Evolutionary conservation across 2,113 vertebrate genomes (phyloP).

Genomic region (Atractosteus spatula): DNA sequence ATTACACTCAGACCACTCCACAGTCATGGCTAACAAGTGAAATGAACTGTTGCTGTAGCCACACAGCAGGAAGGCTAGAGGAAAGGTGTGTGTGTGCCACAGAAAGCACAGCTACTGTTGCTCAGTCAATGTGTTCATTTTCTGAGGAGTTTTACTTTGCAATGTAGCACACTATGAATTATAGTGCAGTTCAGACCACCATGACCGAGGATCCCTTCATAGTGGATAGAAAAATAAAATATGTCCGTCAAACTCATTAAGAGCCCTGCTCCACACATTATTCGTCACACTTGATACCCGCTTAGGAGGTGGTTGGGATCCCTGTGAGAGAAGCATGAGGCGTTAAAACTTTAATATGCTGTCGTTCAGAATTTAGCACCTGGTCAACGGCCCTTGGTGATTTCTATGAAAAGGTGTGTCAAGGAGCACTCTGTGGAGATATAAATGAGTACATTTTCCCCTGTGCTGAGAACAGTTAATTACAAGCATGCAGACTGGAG

Average conservation of each 20-base stretch:
- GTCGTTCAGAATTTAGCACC: too few relatives aligned
- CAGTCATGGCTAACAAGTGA: too few relatives aligned
- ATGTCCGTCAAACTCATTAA: neutral
- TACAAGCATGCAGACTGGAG: too few relatives aligned
- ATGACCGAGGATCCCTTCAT: conserved; percentile 13
- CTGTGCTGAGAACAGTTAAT: too few relatives aligned
- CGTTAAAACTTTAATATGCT: neutral
- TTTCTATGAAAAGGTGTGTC: too few relatives aligned
- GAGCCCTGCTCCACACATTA: conserved; percentile 28
- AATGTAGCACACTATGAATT: conserved; percentile 32
- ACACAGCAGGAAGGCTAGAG: neutral
- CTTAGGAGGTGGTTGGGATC: neutral
- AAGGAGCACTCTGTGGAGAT: too few relatives aligned
- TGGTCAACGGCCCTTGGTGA: too few relatives aligned
- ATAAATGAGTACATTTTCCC: too few relatives aligned
- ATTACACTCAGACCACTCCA: too few relatives aligned
- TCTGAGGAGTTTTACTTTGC: conserved; percentile 45
- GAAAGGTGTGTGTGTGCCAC: conserved; percentile 20
- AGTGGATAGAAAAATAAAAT: neutral
- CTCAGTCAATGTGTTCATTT: conserved; percentile 29
- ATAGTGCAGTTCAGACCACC: conserved; percentile 46
- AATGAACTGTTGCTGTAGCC: too few relatives aligned
- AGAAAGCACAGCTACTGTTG: neutral
- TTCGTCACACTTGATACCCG: conserved; percentile 31
- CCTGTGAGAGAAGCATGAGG: neutral